Conservation (phyloP, 2,888 invertebrate species). For the Eupelmus urozonus region DNA sequence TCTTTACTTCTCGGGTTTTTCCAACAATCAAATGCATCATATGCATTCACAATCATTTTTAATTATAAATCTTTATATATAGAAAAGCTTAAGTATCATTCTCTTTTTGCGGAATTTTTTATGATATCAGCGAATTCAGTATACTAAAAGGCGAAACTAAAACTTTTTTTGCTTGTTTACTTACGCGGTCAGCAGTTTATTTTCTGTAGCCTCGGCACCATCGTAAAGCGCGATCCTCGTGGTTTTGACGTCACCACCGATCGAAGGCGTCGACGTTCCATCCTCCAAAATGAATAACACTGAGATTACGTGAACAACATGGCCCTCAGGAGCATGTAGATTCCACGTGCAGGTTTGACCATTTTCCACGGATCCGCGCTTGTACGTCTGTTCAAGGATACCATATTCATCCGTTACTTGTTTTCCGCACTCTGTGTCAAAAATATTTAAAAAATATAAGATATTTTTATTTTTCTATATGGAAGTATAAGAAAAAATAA, state of each 20-base stretch:
- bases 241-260: background rate
- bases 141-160: too few relatives aligned
- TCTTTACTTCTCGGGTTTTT: too few relatives aligned
- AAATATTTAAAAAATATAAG: too few relatives aligned
- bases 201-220: slow-evolving; percentile 9
- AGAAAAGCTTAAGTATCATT: too few relatives aligned
- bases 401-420: slow-evolving; percentile 9
- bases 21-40: too few relatives aligned
- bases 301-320: slow-evolving; percentile 32
- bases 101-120: too few relatives aligned
- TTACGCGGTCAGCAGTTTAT: slow-evolving; percentile 2
- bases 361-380: background rate
- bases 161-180: too few relatives aligned
- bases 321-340: slow-evolving; percentile 15
- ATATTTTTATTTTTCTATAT: too few relatives aligned
- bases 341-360: slow-evolving; percentile 26
- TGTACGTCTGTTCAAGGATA: slow-evolving; percentile 23
- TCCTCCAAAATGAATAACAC: slow-evolving; percentile 5
- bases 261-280: background rate
- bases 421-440: slow-evolving; percentile 22
- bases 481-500: too few relatives aligned
- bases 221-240: slow-evolving; percentile 18
- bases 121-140: too few relatives aligned
- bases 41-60: too few relatives aligned
- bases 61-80: too few relatives aligned